These are phyloP conservation scores for Hedya salicella DNA, from an alignment of 2,888 invertebrate species.

Conservation along the genomic window DNA sequence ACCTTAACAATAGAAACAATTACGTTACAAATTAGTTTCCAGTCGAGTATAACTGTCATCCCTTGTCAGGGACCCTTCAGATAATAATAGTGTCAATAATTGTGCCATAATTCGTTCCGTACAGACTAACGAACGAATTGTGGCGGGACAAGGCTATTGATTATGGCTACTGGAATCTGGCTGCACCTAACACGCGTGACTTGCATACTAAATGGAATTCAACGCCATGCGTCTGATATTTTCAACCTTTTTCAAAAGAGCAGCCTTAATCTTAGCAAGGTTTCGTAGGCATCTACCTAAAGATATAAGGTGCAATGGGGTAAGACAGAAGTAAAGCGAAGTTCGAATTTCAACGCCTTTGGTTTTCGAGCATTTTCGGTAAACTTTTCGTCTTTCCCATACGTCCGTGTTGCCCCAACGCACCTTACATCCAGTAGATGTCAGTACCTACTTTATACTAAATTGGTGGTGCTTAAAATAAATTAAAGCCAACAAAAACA, in stretches of 20 bases:
- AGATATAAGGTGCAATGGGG: no score
- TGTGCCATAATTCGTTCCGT: constrained; percentile 33
- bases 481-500: no score
- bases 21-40: constrained; percentile 1
- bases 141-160: constrained; percentile 67
- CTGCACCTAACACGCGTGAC: constrained; percentile 54
- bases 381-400: no score
- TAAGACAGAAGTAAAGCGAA: no score
- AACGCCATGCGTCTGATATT: not conserved
- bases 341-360: no score
- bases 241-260: not conserved
- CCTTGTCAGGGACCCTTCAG: constrained; percentile 28
- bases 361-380: no score
- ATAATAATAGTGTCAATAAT: constrained; percentile 39
- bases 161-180: constrained; percentile 59
- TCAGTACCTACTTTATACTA: no score
- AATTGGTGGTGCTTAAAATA: no score
- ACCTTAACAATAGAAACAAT: not conserved
- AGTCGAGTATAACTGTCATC: constrained; percentile 19
- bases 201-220: constrained; percentile 17
- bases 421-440: no score
- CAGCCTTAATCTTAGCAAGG: no score
- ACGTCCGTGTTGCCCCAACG: no score
- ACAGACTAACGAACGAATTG: constrained; percentile 64
- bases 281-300: no score